Conservation (phyloP, 2,113 vertebrate species). For the Cyanoramphus novaezelandiae region DNA sequence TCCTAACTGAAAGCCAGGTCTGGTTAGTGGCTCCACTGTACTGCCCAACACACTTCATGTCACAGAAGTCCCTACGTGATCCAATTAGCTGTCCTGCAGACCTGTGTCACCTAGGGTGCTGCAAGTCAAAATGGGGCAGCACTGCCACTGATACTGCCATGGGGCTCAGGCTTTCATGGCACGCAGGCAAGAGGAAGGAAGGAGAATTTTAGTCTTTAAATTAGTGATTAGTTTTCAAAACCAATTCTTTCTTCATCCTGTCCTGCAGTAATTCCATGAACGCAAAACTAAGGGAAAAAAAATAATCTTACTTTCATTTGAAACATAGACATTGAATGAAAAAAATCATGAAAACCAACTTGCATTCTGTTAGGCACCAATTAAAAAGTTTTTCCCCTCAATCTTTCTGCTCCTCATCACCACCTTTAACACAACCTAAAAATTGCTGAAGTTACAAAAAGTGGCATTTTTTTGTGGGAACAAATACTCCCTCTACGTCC, state of each 20-base stretch:
- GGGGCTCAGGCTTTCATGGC: fast-evolving
- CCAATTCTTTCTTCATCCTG: neutral
- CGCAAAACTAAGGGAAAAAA: neutral
- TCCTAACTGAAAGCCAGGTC: neutral
- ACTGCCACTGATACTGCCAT: neutral
- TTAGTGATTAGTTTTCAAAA: neutral
- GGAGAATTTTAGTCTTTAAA: neutral
- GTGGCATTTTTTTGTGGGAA: neutral
- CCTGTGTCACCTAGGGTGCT: neutral
- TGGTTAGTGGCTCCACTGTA: neutral
- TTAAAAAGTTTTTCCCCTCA: neutral
- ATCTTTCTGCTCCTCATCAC: neutral
- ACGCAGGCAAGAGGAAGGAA: neutral
- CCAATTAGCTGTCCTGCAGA: neutral
- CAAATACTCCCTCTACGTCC: neutral
- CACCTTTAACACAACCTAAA: neutral
- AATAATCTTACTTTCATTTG: neutral
- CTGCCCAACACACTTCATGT: neutral
- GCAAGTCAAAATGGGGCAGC: neutral
- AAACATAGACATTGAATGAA: neutral
- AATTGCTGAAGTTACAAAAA: neutral
- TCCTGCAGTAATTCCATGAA: neutral
- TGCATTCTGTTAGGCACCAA: neutral
- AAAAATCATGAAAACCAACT: neutral
- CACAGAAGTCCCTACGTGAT: fast-evolving